Base-by-base conservation (phyloP, 2,888 invertebrate genomes). In the Scelioninae gen. 1 region DNA sequence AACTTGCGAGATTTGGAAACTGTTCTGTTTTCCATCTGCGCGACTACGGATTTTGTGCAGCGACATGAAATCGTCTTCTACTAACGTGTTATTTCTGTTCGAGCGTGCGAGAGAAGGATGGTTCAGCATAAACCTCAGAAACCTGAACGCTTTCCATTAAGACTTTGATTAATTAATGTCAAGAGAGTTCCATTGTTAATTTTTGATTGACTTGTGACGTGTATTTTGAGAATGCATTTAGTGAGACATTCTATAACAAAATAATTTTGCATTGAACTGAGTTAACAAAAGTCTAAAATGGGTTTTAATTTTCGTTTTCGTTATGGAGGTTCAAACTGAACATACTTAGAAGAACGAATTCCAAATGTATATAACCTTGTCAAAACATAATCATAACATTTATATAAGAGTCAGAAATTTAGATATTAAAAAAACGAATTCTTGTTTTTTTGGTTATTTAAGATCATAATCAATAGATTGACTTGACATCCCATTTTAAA, bases 151-250 rank as follows among this genome's bases (percentile, higher is more conserved):
- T 60, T 45, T n/a, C n/a, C 45, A 60, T 43, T 60, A 62, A 45
- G 45, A 62, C 31, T 45, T 13, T 62, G 49, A 65, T 34, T 49
- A 65, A 65, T 65, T 65, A 13, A 51, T 38, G 51, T 31, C 38
- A 49, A 65, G 49, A 15, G 32, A 49, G 51, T 13, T 23, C 66
- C 29, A 53, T 53, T 66, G 66, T 66, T 40, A 66, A 66, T 51
- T 38, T 53, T 66, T 66, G 53, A 66, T 53, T 40, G 40, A 23
- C 43, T 43, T 43, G 43, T n/a, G 43, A 10, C n/a, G 10, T 43
- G 43, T 43, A 43, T 43, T 43, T 43, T 43, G n/a, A 43, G n/a
- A 43, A 43, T 43, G 43, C 1, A 23, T 23, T 23, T 23, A 23
- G 23, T 23, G 4, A 23, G 23, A 8, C 23, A 23, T 23, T 23